Conservation (phyloP, 2,797 vertebrate genomes). For the Menidia menidia region DNA sequence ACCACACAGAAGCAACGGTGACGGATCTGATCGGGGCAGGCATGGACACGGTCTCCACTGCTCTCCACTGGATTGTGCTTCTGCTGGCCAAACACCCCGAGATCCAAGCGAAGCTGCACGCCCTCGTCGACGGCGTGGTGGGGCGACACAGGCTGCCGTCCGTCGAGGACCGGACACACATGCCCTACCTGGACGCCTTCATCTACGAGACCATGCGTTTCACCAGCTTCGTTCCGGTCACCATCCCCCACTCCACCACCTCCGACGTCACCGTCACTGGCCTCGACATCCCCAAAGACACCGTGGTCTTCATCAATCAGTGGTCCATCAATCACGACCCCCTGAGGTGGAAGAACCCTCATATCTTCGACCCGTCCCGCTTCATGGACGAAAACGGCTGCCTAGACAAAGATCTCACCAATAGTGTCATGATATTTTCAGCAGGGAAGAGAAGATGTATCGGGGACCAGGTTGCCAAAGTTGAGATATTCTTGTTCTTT, state of each 20-base stretch:
- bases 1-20: slow-evolving; percentile 78
- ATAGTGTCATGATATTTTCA: slow-evolving; percentile 86
- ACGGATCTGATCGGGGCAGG: slow-evolving; percentile 85
- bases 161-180: slow-evolving; percentile 66
- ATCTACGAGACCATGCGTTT: slow-evolving; percentile 85
- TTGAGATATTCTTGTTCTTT: slow-evolving; percentile 84
- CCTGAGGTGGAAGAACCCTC: slow-evolving; percentile 81
- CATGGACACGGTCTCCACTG: slow-evolving; percentile 83
- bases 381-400: slow-evolving; percentile 77
- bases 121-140: slow-evolving; percentile 80
- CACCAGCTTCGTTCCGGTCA: slow-evolving; percentile 86
- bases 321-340: slow-evolving; percentile 88
- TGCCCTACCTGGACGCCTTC: slow-evolving; percentile 84
- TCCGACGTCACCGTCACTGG: slow-evolving; percentile 80
- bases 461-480: slow-evolving; percentile 84
- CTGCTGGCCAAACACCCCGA: slow-evolving; percentile 80
- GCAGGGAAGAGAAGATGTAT: slow-evolving; percentile 84
- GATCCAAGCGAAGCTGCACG: slow-evolving; percentile 80
- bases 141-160: slow-evolving; percentile 79
- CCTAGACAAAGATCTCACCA: slow-evolving; percentile 78
- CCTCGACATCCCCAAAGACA: slow-evolving; percentile 84
- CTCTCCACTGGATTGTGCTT: slow-evolving; percentile 84
- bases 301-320: slow-evolving; percentile 87
- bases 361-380: slow-evolving; percentile 79
- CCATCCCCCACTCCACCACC: slow-evolving; percentile 87